A percentile compares a stretch with the other conserved stretches of the same genome.
These are phyloP conservation scores for Agapornis canus DNA, from an alignment of 2,797 vertebrate genomes.

Conservation along the genomic window DNA sequence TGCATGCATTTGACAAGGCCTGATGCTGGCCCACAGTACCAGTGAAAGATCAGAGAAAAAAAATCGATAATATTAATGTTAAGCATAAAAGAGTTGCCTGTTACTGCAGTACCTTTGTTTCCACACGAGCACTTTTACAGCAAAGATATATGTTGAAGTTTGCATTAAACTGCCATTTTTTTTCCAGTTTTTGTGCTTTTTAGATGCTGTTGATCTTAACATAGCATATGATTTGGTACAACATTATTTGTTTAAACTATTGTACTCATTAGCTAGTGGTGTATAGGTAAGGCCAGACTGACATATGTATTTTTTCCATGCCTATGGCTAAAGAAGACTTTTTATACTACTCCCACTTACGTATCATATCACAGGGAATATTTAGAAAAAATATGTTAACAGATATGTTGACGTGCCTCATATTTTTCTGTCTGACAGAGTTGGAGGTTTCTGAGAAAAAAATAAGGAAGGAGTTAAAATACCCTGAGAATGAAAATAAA, in stretches of 20 bases:
- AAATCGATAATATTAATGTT: neutral
- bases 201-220: neutral
- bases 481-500: neutral
- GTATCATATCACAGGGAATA: neutral
- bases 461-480: neutral
- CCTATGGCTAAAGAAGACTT: neutral
- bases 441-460: neutral
- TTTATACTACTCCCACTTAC: neutral
- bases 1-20: neutral
- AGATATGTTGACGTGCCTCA: neutral
- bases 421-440: neutral
- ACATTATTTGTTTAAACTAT: neutral
- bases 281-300: neutral
- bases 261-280: neutral
- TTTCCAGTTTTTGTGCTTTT: neutral
- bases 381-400: neutral
- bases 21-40: neutral
- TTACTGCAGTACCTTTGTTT: neutral
- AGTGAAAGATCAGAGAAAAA: neutral
- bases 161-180: neutral
- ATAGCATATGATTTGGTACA: neutral
- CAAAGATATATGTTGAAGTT: neutral
- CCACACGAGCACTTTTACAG: neutral
- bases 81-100: neutral
- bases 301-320: neutral